Evolutionary conservation across 2,888 invertebrate species (phyloP), one percentile per base, ranked within the genome.

Genomic region (Mermis nigrescens): DNA sequence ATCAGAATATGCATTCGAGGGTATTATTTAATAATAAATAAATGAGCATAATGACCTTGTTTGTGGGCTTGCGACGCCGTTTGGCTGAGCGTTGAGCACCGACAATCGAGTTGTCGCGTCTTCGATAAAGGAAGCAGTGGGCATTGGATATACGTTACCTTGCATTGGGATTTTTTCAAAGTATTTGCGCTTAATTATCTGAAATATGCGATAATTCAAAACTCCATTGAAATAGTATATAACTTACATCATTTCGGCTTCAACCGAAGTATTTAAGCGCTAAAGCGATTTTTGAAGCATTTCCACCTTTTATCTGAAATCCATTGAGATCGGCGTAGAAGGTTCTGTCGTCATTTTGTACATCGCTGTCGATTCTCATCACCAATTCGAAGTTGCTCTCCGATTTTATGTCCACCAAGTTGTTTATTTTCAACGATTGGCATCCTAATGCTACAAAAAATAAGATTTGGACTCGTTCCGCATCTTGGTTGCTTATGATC

Each of bases 61-160:
- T n/a, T n/a, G n/a, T n/a, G n/a, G n/a, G n/a, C n/a, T n/a, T n/a
- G n/a, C 81, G 63, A 83, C 83, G 4, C 95, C 98, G 22, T 92
- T 78, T 1, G 94, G 86, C 64, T 89, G 87, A 2, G 82, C 83
- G 0, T 85, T 84, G 15, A 86, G 73, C 2, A 92, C 67, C 0
- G 85, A 83, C 65, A 92, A 73, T 24, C 91, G 77, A 4, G 54
- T 56, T 1, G 78, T 74, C 45, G 72, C 72, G 76, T 94, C 85
- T 67, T 80, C 76, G 55, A 95, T 83, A 72, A 83, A 94, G 0
- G 85, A 84, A 64, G 83, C 82, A 1, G 85, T 80, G 0, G 94
- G 83, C 74, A 98, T 82, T 1, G 98, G 98, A 77, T 95, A 98
- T 74, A 84, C 92, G 76, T 98, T 92, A 0, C 85, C 98, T 78